phyloP scores from a whole-genome alignment of 2,113 vertebrate species.

The human region GRCh38 chr6:69699001-69699500 shows the following conservation, averaged over 20 bases:
- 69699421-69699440: background rate
- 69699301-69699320: conserved; percentile 2
- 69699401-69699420: background rate
- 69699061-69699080: conserved; percentile 99
- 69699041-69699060: conserved; percentile 96
- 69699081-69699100: conserved; percentile 98
- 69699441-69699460: background rate
- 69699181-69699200: conserved; percentile 95
- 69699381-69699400: background rate
- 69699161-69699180: conserved; percentile 93
- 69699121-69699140: conserved; percentile 98
- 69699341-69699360: conserved; percentile 12
- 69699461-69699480: conserved; percentile 1
- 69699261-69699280: background rate
- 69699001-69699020: background rate
- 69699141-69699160: conserved; percentile 97
- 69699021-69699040: conserved; percentile 66
- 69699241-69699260: background rate
- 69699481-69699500: background rate
- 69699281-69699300: background rate
- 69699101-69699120: conserved; percentile 98
- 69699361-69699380: background rate
- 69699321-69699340: conserved; percentile 4
- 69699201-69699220: background rate
- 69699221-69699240: background rate